Percentiles rank a stretch among this genome's conserved stretches.
These are phyloP conservation scores for Pinna nobilis DNA, from an alignment of 1,140 invertebrate species.

Conservation along the genomic window DNA sequence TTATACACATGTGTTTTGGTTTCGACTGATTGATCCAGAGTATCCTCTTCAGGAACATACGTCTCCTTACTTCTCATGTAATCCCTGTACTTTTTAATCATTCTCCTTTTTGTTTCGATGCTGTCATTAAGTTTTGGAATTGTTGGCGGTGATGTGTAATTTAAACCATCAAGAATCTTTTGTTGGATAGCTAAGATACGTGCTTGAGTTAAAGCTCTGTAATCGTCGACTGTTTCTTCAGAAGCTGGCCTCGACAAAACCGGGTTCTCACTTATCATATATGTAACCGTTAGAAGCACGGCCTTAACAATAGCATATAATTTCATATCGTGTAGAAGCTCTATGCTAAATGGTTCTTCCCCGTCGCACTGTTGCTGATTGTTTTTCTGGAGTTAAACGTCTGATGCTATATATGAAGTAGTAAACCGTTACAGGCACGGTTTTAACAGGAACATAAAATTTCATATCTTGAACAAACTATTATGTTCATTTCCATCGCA, in stretches of 20 bases:
- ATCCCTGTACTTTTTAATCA: slow-evolving; percentile 33
- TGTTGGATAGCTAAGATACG: slow-evolving; percentile 28
- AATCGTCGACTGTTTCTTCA: background rate
- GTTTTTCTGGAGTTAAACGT: too few species aligned
- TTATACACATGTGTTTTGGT: too few species aligned
- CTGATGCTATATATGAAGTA: too few species aligned
- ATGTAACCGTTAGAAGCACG: slow-evolving; percentile 6
- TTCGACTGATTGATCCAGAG: too few species aligned
- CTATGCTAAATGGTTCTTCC: background rate
- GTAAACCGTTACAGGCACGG: too few species aligned
- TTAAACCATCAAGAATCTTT: slow-evolving; percentile 26
- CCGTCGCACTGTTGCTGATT: too few species aligned
- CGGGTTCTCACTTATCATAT: background rate
- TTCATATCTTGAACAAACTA: too few species aligned
- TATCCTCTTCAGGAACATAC: slow-evolving; percentile 1
- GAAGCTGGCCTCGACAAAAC: background rate
- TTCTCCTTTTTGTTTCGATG: slow-evolving; percentile 21
- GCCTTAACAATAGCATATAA: slow-evolving; percentile 9
- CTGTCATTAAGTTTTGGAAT: slow-evolving; percentile 21
- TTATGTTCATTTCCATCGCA: too few species aligned
- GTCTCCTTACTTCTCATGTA: slow-evolving; percentile 21
- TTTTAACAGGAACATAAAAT: too few species aligned
- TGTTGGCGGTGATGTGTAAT: slow-evolving; percentile 14
- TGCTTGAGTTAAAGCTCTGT: background rate
- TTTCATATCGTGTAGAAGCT: slow-evolving; percentile 13